phyloP scores from a whole-genome alignment of 2,797 vertebrate genomes.

The Liparis tanakae region DNA sequence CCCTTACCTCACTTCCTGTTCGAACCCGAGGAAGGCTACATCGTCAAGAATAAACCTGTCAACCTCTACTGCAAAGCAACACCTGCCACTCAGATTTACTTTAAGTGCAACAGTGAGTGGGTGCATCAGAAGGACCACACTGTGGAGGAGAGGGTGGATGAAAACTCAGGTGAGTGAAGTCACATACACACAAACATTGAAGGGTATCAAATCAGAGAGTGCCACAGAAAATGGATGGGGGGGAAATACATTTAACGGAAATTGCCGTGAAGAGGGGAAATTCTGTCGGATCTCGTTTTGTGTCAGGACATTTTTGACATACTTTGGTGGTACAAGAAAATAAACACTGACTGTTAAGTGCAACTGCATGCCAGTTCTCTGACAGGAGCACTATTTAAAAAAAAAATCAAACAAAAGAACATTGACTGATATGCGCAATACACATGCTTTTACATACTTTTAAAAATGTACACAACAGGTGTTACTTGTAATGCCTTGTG shows the following conservation, averaged over 20 bases:
- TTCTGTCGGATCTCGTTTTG: not conserved
- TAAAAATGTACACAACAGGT: not conserved
- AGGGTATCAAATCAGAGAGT: not conserved
- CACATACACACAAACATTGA: not conserved
- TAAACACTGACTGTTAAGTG: conserved; percentile 3
- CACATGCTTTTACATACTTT: not conserved
- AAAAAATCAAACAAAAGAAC: not conserved
- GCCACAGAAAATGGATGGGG: not conserved
- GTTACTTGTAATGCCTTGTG: not conserved
- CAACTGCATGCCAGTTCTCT: not conserved
- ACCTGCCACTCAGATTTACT: conserved; percentile 95
- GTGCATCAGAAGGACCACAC: conserved; percentile 96
- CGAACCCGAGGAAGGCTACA: conserved; percentile 94
- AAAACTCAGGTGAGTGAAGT: conserved; percentile 89
- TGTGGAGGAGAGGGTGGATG: conserved; percentile 92
- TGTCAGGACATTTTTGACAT: conserved; percentile 11
- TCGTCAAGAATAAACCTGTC: conserved; percentile 95
- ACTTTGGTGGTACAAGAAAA: not conserved
- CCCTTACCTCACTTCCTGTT: conserved; percentile 94
- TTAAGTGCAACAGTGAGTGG: conserved; percentile 97
- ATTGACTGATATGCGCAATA: not conserved
- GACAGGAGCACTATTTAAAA: not conserved
- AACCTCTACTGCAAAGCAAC: conserved; percentile 95
- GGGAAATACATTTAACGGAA: conserved; percentile 2
- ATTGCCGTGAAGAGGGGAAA: not conserved